Evolutionary conservation across 1,140 invertebrate species (phyloP), one percentile per base, ranked within the genome.

Genomic region (Pseudomyrmex cubaensis): DNA sequence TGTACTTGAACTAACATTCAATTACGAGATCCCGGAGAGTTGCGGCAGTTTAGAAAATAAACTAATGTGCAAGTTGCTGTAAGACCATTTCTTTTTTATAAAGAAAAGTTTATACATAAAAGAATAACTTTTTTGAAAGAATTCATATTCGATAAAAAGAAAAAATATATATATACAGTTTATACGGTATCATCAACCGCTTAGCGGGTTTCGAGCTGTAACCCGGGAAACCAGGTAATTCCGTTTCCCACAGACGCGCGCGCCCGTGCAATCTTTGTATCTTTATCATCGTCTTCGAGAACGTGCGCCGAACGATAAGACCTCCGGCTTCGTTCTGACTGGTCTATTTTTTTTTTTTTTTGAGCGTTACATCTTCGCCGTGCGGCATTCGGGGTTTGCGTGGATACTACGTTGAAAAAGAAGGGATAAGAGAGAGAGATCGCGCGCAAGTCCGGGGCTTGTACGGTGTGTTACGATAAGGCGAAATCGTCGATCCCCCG

Each of bases 271-370:
- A 72, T 73, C 52, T 66, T 44, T 48, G 62, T 85, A 85, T 75
- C 56, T 70, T 75, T 70, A 70, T 86, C 59, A 74, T 76, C 46
- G 8, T 57, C 57, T 61, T 22, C 9, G 35, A 59, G 8, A 17
- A 54, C 72, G 56, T 62, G 67, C 86, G 56, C 77, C 54, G 78
- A 59, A 56, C 80, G 73, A 83, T 77, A 87, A 87, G 54, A 77
- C 56, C 35, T 7, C 35, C 66, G n/a, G 56, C 17, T 20, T 56
- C 46, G 61, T 56, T 52, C 25, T 22, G 56, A 12, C 50, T 56
- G 9, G 22, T 5, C 48, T 52, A 25, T 52, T 77, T 87, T 61
- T 56, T 61, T 52, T 22, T 52, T 77, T 86, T 61, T 56, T 61
- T 54, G 25, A n/a, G 25, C 12, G 10, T 63, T 83, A 63, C 48